Evolutionary conservation across 2,113 vertebrate species (phyloP).

Genomic region (Oryzias curvinotus): DNA sequence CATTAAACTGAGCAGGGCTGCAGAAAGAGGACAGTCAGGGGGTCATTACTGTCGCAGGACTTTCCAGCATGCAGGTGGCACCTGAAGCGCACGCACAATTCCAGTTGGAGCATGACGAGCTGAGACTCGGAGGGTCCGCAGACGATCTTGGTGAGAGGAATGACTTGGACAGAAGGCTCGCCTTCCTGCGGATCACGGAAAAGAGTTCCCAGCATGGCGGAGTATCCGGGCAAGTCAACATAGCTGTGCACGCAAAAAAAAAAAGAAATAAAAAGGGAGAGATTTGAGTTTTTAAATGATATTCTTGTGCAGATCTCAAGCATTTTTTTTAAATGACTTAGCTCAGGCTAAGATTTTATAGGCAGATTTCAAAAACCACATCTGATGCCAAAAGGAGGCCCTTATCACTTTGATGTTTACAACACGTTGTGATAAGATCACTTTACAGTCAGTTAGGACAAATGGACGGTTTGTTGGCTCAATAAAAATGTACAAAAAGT

Average conservation of each 20-base stretch:
- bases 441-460: too few species aligned
- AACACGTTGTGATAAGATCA: too few species aligned
- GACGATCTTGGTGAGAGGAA: conserved; percentile 82
- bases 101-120: conserved; percentile 91
- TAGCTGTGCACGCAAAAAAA: conserved; percentile 73
- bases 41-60: not conserved
- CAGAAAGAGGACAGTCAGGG: conserved; percentile 30
- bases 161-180: conserved; percentile 82
- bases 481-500: too few species aligned
- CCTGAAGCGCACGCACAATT: conserved; percentile 69
- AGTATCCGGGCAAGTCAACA: conserved; percentile 83
- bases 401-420: too few species aligned
- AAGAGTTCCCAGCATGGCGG: conserved; percentile 88
- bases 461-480: too few species aligned
- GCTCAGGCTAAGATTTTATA: too few species aligned
- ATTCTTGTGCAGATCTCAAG: too few species aligned
- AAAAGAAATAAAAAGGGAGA: not conserved
- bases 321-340: too few species aligned
- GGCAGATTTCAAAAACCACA: too few species aligned
- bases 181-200: conserved; percentile 81
- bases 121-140: conserved; percentile 91
- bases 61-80: not conserved
- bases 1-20: conserved; percentile 84
- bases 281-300: too few species aligned
- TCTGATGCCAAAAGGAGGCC: too few species aligned